These are phyloP conservation scores for Chaenocephalus aceratus DNA, from an alignment of 2,113 vertebrate species.

Conservation along the genomic window DNA sequence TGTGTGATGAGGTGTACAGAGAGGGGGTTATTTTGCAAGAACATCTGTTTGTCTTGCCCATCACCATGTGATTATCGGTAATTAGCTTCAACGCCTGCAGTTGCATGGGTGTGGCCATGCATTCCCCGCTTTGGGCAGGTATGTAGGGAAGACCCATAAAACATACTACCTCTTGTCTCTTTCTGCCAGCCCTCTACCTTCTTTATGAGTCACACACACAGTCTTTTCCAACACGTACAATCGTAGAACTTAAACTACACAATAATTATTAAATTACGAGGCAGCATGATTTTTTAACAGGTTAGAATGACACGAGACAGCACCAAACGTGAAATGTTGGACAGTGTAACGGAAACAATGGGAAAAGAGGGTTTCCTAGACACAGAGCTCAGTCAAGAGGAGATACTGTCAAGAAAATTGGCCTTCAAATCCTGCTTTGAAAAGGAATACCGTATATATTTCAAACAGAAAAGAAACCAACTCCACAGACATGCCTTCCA, in stretches of 20 bases:
- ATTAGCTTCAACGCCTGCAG: slow-evolving; percentile 74
- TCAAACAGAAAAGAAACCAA: slow-evolving; percentile 61
- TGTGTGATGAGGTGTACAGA: not conserved
- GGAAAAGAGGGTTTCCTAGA: slow-evolving; percentile 36
- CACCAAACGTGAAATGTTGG: not conserved
- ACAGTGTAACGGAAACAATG: slow-evolving; percentile 44
- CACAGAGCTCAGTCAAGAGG: slow-evolving; percentile 33
- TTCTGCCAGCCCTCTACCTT: not conserved
- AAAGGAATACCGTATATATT: slow-evolving; percentile 53
- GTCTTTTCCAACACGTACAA: slow-evolving; percentile 17
- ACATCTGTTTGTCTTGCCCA: slow-evolving; percentile 82
- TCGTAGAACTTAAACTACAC: slow-evolving; percentile 5
- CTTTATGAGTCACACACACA: slow-evolving; percentile 24
- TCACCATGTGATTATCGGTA: slow-evolving; percentile 78
- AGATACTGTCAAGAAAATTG: slow-evolving; percentile 53
- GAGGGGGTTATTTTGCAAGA: slow-evolving; percentile 46
- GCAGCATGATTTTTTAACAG: not conserved
- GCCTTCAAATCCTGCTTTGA: slow-evolving; percentile 68
- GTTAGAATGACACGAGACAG: not conserved
- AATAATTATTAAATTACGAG: slow-evolving; percentile 1
- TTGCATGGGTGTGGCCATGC: slow-evolving; percentile 57
- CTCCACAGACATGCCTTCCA: slow-evolving; percentile 31
- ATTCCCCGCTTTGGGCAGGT: slow-evolving; percentile 69
- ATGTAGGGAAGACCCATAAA: slow-evolving; percentile 62
- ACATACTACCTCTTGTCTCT: slow-evolving; percentile 29